Conservation (phyloP, 2,797 vertebrate species). For the Pangasius krempfi region DNA sequence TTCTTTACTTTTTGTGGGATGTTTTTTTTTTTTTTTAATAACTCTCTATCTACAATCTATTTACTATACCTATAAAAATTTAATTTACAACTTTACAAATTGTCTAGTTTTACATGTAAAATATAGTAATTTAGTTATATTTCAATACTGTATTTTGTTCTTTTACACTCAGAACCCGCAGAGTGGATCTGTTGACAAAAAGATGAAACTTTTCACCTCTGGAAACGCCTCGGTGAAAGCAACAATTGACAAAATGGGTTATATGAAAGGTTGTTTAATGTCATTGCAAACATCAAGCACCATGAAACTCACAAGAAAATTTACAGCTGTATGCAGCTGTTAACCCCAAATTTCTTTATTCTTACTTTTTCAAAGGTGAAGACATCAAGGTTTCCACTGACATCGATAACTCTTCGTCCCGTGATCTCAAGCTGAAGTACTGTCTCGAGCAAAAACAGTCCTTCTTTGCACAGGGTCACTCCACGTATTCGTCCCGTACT, state of each 20-base stretch:
- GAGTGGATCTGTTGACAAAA: conserved; percentile 85
- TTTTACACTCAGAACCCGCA: conserved; percentile 80
- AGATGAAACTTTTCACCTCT: conserved; percentile 89
- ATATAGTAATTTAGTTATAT: not conserved
- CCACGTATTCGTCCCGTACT: conserved; percentile 71
- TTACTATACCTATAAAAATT: not conserved
- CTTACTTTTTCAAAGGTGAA: conserved; percentile 79
- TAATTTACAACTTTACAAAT: not conserved
- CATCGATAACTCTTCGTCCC: conserved; percentile 89
- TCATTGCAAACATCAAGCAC: not conserved
- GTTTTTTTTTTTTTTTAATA: no score
- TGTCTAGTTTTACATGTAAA: not conserved
- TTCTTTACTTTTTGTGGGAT: not conserved
- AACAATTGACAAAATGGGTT: conserved; percentile 84
- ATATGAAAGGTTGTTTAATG: conserved; percentile 48
- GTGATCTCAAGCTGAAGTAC: conserved; percentile 84
- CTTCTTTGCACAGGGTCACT: conserved; percentile 78
- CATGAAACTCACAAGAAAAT: not conserved
- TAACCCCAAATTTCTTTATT: conserved; percentile 24
- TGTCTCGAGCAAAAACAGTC: conserved; percentile 76
- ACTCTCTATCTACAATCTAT: not conserved
- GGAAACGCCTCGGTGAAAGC: conserved; percentile 88
- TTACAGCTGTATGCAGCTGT: not conserved
- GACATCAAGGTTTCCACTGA: conserved; percentile 83
- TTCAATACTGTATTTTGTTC: conserved; percentile 41